A percentile compares a stretch with the other conserved stretches of the same genome.
phyloP scores from a whole-genome alignment of 2,888 invertebrate genomes.

The Philonicus albiceps region DNA sequence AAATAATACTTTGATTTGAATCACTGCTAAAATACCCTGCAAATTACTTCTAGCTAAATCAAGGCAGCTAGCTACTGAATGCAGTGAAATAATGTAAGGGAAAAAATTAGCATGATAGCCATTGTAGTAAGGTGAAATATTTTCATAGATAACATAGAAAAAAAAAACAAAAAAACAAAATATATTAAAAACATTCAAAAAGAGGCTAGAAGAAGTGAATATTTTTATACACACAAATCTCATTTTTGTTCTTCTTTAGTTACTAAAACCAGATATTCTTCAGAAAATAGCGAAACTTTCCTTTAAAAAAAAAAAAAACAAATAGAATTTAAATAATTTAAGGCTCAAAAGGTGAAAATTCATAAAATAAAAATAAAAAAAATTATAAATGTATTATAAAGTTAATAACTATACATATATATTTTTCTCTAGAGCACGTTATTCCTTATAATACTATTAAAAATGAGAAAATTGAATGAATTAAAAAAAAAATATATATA shows the following conservation, averaged over 20 bases:
- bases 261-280: not conserved
- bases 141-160: not conserved
- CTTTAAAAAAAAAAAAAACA: not conserved
- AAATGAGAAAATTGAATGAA: not conserved
- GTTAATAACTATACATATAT: slow-evolving; percentile 36
- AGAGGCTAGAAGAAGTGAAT: slow-evolving; percentile 3
- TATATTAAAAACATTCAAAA: not conserved
- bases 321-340: slow-evolving; percentile 23
- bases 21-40: not conserved
- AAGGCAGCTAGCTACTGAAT: not conserved
- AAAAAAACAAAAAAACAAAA: not conserved
- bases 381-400: slow-evolving; percentile 33
- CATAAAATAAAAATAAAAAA: not conserved
- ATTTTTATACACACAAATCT: slow-evolving; percentile 21
- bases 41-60: not conserved
- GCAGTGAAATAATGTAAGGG: not conserved
- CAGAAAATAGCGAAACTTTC: not conserved
- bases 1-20: not conserved
- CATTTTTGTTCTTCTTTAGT: not conserved
- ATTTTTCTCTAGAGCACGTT: slow-evolving; percentile 26
- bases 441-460: slow-evolving; percentile 17
- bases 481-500: not conserved
- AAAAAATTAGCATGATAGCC: not conserved
- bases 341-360: slow-evolving; percentile 21
- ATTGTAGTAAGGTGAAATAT: not conserved